Evolutionary conservation across 1,140 invertebrate species (phyloP).

Genomic region (Drosophila lini): DNA sequence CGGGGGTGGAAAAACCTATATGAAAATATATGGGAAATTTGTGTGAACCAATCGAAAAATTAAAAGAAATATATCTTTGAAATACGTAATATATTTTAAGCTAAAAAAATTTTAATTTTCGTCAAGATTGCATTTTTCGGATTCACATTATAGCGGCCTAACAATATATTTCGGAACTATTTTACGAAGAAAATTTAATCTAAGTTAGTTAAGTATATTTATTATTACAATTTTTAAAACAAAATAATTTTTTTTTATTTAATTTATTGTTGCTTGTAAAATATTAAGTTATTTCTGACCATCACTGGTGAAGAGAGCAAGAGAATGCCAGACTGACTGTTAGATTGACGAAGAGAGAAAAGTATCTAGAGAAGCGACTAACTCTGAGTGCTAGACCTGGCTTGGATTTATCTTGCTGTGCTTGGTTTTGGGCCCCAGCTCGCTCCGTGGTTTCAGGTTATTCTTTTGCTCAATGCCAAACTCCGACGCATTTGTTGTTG

Average conservation of each 20-base stretch:
- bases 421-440: conserved; percentile 24
- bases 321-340: conserved; percentile 6
- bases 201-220: too few relatives aligned
- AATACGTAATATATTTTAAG: not conserved
- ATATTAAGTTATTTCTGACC: not conserved
- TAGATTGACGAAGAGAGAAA: conserved; percentile 10
- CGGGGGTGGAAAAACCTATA: conserved; percentile 3
- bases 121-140: not conserved
- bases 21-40: not conserved
- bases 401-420: conserved; percentile 44
- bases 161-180: not conserved
- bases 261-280: not conserved
- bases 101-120: not conserved
- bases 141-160: not conserved
- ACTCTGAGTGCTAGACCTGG: conserved; percentile 36
- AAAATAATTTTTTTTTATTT: not conserved
- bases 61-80: not conserved
- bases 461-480: conserved; percentile 68
- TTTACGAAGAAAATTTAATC: not conserved
- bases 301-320: conserved; percentile 25
- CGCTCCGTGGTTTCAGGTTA: conserved; percentile 51
- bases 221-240: not conserved
- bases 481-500: conserved; percentile 67
- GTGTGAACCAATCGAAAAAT: not conserved
- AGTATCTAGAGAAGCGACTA: conserved; percentile 2